Evolutionary conservation across 2,888 invertebrate species (phyloP).

Genomic region (Calameuta filiformis): DNA sequence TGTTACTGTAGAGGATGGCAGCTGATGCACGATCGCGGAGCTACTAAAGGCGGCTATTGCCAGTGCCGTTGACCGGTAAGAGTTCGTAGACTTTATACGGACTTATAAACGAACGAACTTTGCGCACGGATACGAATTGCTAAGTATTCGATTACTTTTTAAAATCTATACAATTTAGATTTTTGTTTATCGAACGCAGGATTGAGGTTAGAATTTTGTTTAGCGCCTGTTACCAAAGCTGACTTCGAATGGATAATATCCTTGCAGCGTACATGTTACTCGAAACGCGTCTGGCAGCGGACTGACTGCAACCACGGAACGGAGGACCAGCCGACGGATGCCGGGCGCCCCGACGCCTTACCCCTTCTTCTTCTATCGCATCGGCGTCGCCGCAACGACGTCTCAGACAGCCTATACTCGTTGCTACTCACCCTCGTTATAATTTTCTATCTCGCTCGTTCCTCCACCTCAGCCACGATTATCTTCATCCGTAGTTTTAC

Average conservation of each 20-base stretch:
- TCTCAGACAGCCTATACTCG: neutral
- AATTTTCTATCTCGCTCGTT: neutral
- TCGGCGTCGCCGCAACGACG: neutral
- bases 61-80: neutral
- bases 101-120: neutral
- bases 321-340: constrained; percentile 34
- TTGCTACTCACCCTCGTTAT: neutral
- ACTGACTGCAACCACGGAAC: constrained; percentile 41
- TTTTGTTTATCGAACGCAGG: neutral
- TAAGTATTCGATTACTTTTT: neutral
- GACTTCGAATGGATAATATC: neutral
- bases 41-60: neutral
- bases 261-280: neutral
- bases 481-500: neutral
- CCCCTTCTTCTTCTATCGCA: constrained; percentile 18
- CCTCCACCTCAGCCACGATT: neutral
- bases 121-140: neutral
- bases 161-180: neutral
- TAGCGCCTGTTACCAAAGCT: neutral
- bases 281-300: constrained; percentile 37
- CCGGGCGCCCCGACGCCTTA: constrained; percentile 33
- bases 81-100: neutral
- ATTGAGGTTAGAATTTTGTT: neutral
- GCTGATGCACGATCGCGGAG: neutral
- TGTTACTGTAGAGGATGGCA: neutral